These are phyloP conservation scores for Trematocara unimaculatum DNA, from an alignment of 2,113 vertebrate genomes.

Conservation along the genomic window DNA sequence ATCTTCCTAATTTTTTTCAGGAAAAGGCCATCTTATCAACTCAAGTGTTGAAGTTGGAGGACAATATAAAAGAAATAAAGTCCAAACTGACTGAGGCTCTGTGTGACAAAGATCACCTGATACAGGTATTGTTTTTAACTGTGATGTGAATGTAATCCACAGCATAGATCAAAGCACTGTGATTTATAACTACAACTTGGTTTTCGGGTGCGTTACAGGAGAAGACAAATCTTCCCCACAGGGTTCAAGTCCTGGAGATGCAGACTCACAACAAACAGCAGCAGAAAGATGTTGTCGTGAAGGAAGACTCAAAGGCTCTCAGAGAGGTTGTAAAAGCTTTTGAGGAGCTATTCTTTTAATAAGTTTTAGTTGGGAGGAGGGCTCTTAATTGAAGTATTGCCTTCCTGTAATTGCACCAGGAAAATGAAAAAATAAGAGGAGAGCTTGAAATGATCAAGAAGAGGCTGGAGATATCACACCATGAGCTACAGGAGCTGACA, in stretches of 20 bases:
- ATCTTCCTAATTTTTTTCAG: conserved; percentile 28
- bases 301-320: conserved; percentile 38
- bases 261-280: conserved; percentile 47
- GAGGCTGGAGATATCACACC: conserved; percentile 28
- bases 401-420: conserved; percentile 28
- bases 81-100: conserved; percentile 34
- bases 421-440: conserved; percentile 54
- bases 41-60: conserved; percentile 62
- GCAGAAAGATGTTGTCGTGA: conserved; percentile 39
- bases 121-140: conserved; percentile 55
- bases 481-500: conserved; percentile 51
- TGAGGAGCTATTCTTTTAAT: neutral
- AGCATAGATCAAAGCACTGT: neutral
- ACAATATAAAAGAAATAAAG: conserved; percentile 60
- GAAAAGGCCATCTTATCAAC: conserved; percentile 70
- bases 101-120: conserved; percentile 54
- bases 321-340: conserved; percentile 45
- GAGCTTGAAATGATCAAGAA: conserved; percentile 53
- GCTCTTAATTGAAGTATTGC: neutral
- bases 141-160: neutral
- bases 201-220: conserved; percentile 46
- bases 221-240: conserved; percentile 53
- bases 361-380: neutral
- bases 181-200: neutral
- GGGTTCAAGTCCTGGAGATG: conserved; percentile 28